Evolutionary conservation across 2,888 invertebrate genomes (phyloP), one percentile per base, ranked within the genome.

Genomic region (Sarcophaga rosellei): DNA sequence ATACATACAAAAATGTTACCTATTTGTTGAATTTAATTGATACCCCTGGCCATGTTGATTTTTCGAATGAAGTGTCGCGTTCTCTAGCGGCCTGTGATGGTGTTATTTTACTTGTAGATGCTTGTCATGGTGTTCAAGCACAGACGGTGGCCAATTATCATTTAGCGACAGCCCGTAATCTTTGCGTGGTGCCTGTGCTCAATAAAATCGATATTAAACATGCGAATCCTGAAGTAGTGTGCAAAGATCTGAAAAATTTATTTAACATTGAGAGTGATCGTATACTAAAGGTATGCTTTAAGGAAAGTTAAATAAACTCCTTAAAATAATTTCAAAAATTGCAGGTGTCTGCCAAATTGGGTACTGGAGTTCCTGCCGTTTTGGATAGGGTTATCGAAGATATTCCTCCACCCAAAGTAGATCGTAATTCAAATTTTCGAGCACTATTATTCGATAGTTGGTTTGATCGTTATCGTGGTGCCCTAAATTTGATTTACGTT

Each of bases 31-130:
- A 99, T 93, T 95, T 99, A 35, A 99, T 99, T 89, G 99, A 99
- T 92, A 99, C 99, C 21, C 99, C 99, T 6, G 99, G 99, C 3
- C 99, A 99, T 95, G 99, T 99, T 0, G 99, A 99, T 93, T 99
- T 99, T 93, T 96, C 97, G 20, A 98, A 97, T 94, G 99, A 99
- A 95, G 96, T 96, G 88, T 96, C 97, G 1, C 94, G 99, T 79
- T 99, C 99, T 72, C 94, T 99, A 79, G 95, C 96, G 84, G 98
- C 98, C 70, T 99, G 98, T 91, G 98, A 99, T 94, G 99, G 99
- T 12, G 99, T 98, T 0, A 95, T 99, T 88, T 94, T 99, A 79
- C 93, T 99, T 74, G 98, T 99, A 0, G 99, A 99, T 94, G 98
- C 99, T 1, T 99, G 98, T 93, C 98, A 98, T 94, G 97, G 97